Evolutionary conservation across 2,113 vertebrate genomes (phyloP).

Genomic region (Indri indri): DNA sequence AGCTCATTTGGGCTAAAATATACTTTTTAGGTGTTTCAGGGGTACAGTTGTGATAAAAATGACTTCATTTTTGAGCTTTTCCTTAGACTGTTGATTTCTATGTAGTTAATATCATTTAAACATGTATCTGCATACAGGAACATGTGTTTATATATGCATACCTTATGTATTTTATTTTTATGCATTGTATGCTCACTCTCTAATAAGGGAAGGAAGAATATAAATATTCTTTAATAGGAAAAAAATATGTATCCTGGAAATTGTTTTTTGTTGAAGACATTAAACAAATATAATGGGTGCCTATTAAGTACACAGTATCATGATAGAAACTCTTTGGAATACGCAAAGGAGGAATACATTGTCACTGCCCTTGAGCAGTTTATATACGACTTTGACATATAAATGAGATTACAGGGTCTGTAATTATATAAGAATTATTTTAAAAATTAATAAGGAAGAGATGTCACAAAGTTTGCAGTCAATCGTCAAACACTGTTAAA

Average conservation of each 20-base stretch:
- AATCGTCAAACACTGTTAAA: not conserved
- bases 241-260: not conserved
- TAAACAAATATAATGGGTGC: not conserved
- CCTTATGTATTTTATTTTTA: not conserved
- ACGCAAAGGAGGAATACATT: not conserved
- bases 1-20: not conserved
- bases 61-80: not conserved
- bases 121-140: not conserved
- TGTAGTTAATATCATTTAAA: conserved; percentile 24
- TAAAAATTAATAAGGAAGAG: not conserved
- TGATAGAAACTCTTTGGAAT: not conserved
- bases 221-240: not conserved
- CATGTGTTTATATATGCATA: not conserved
- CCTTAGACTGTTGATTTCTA: not conserved
- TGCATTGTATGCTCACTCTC: not conserved
- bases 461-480: not conserved
- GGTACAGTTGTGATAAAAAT: not conserved
- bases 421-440: not conserved
- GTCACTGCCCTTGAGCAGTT: not conserved
- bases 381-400: not conserved
- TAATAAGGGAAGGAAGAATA: not conserved
- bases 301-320: not conserved
- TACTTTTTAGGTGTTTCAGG: not conserved
- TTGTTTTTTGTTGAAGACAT: not conserved
- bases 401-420: not conserved